Conservation (phyloP, 1,140 invertebrate genomes). For the Trachymyrmex septentrionalis region DNA sequence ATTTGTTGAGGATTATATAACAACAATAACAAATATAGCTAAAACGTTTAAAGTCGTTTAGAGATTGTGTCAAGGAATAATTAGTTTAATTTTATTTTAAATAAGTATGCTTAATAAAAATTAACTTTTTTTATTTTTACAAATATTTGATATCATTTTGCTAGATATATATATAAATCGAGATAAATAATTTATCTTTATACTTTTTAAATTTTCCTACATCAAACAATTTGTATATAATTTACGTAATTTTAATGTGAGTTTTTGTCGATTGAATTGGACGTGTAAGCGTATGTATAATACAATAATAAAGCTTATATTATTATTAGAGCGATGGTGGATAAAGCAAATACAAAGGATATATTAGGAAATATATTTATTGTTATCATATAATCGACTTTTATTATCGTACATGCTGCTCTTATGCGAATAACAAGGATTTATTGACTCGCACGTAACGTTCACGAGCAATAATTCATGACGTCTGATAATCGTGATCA, state of each 20-base stretch:
- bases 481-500: conserved; percentile 69
- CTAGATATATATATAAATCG: not conserved
- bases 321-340: conserved; percentile 66
- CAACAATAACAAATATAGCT: not conserved
- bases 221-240: not conserved
- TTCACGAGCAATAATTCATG: conserved; percentile 63
- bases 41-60: not conserved
- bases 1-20: not conserved
- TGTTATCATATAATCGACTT: conserved; percentile 73
- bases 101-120: conserved; percentile 5
- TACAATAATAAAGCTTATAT: not conserved
- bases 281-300: conserved; percentile 14
- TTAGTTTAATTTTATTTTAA: not conserved
- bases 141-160: conserved; percentile 2
- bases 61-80: not conserved
- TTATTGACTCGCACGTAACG: conserved; percentile 58
- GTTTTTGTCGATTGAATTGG: not conserved
- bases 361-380: conserved; percentile 81
- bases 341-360: conserved; percentile 77
- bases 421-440: conserved; percentile 74
- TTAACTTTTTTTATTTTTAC: not conserved
- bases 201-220: not conserved
- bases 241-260: not conserved
- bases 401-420: conserved; percentile 78
- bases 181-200: not conserved